phyloP scores from a whole-genome alignment of 2,113 vertebrate species.

The Epinephelus fuscoguttatus region DNA sequence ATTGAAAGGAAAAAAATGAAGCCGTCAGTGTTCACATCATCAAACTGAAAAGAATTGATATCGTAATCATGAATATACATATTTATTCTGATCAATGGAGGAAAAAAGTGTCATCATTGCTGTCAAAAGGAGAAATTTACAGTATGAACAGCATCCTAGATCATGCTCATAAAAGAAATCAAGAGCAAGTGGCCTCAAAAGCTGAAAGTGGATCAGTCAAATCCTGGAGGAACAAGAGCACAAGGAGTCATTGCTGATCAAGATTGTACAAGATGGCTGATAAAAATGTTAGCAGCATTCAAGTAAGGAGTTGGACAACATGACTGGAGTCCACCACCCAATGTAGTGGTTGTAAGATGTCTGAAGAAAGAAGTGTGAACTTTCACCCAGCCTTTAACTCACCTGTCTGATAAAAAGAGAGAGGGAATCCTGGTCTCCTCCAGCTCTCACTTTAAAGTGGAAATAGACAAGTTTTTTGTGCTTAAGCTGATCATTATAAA shows the following conservation, averaged over 20 bases:
- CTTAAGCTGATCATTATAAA: too few relatives aligned
- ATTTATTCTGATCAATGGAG: not conserved
- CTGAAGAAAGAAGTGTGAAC: conserved; percentile 72
- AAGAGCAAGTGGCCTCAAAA: not conserved
- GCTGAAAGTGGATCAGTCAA: not conserved
- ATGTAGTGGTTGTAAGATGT: not conserved
- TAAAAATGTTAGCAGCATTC: not conserved
- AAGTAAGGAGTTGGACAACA: not conserved
- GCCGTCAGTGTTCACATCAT: not conserved
- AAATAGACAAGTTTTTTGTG: too few relatives aligned
- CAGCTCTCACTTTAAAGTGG: not conserved
- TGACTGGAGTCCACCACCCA: not conserved
- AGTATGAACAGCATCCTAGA: accelerated
- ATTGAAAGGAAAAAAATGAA: not conserved
- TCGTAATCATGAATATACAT: not conserved
- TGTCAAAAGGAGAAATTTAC: not conserved
- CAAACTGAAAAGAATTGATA: not conserved
- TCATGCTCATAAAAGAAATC: too few relatives aligned
- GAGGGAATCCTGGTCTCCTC: not conserved
- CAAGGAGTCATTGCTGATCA: not conserved
- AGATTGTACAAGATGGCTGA: not conserved
- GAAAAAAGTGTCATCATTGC: not conserved
- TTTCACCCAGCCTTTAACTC: conserved; percentile 54
- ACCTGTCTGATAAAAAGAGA: conserved; percentile 12
- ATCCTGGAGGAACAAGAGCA: not conserved